These are phyloP conservation scores for Pyxicephalus adspersus DNA, from an alignment of 2,113 vertebrate species.

Conservation along the genomic window DNA sequence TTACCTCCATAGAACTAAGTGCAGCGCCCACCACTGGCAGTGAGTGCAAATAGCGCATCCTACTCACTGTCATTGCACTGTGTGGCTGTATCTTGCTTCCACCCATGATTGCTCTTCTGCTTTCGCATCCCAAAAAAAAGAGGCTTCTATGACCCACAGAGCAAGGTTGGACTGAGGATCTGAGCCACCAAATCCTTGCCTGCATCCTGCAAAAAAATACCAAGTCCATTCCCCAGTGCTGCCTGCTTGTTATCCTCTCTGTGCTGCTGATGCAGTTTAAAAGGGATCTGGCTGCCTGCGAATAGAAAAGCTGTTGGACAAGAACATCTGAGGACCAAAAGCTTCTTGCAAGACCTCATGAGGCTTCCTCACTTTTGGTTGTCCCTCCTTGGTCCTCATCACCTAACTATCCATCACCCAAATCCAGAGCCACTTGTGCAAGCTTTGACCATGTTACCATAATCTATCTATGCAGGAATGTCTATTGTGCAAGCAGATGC, in stretches of 20 bases:
- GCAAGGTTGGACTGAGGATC: conserved; percentile 17
- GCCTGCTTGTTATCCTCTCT: background rate
- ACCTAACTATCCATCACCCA: background rate
- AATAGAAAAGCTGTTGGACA: background rate
- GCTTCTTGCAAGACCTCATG: conserved; percentile 6
- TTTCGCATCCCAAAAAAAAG: conserved; percentile 16
- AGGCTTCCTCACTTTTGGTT: conserved; percentile 8
- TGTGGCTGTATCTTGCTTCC: conserved; percentile 20
- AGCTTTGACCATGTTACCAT: background rate
- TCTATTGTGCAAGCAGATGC: conserved; percentile 56
- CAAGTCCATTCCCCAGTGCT: background rate
- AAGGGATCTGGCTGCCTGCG: background rate
- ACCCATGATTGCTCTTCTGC: conserved; percentile 24
- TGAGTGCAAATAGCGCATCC: background rate
- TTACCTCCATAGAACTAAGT: conserved; percentile 5
- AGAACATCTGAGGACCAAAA: conserved; percentile 1
- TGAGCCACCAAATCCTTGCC: background rate
- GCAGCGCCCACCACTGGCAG: conserved; percentile 19
- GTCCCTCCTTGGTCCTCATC: background rate
- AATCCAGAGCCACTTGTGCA: background rate
- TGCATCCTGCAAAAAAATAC: background rate
- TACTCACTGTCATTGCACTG: background rate
- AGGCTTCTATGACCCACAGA: background rate
- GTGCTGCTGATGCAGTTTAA: conserved; percentile 17
- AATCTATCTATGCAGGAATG: conserved; percentile 52